These are phyloP conservation scores for Cataglyphis cursor DNA, from an alignment of 2,888 invertebrate genomes.

Conservation along the genomic window DNA sequence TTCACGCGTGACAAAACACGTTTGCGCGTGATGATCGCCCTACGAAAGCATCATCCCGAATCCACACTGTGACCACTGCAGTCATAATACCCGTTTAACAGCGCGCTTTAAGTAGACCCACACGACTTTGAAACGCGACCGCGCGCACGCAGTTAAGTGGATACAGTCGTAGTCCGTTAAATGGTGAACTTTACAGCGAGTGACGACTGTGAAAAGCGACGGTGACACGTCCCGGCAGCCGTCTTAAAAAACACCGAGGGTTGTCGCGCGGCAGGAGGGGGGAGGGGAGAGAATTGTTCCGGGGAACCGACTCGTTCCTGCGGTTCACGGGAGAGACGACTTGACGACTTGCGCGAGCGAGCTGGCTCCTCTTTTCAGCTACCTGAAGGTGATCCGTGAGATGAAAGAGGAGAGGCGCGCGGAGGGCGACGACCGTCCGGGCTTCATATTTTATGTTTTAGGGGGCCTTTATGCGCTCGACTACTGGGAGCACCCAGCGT, in stretches of 20 bases:
- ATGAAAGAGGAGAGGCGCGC: constrained; percentile 16
- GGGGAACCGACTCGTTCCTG: constrained; percentile 65
- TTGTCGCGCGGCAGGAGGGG: constrained; percentile 49
- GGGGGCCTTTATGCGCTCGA: constrained; percentile 82
- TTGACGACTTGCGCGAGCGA: constrained; percentile 54
- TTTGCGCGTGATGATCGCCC: neutral
- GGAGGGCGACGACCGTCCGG: constrained; percentile 55
- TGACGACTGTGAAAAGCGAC: constrained; percentile 73
- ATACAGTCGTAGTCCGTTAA: constrained; percentile 75
- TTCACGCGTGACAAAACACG: constrained; percentile 8
- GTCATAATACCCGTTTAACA: constrained; percentile 47
- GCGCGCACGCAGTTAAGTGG: constrained; percentile 66
- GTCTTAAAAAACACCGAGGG: constrained; percentile 65
- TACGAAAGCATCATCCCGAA: constrained; percentile 9
- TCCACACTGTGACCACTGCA: neutral
- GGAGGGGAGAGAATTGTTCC: neutral
- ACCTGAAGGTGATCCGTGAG: constrained; percentile 65
- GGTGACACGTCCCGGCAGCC: constrained; percentile 72
- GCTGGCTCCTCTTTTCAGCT: constrained; percentile 65
- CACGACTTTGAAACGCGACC: constrained; percentile 13
- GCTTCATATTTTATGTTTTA: constrained; percentile 81
- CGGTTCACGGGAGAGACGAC: constrained; percentile 62
- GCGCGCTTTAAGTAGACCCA: constrained; percentile 26
- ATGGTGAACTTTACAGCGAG: constrained; percentile 70
- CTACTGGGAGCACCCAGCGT: constrained; percentile 84